A percentile compares a stretch with the other conserved stretches of the same genome.
phyloP scores from a whole-genome alignment of 2,113 vertebrate species.

The Verasper variegatus region DNA sequence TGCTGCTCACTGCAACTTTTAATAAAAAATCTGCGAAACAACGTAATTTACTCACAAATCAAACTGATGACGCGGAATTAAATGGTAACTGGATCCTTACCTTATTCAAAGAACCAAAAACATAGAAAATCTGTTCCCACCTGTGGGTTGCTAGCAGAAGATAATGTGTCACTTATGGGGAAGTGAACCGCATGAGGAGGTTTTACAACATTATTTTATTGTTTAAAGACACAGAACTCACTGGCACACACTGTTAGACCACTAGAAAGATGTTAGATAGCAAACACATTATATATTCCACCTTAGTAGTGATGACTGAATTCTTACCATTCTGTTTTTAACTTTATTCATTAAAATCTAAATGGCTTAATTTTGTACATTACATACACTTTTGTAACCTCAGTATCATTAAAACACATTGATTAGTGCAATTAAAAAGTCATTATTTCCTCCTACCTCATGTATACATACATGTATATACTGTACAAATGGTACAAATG shows the following conservation, averaged over 20 bases:
- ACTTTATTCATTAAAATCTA: neutral
- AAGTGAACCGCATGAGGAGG: slow-evolving; percentile 26
- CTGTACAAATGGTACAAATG: too few species aligned
- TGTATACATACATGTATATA: neutral
- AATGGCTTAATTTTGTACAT: neutral
- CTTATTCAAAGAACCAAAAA: slow-evolving; percentile 33
- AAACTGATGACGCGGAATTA: neutral
- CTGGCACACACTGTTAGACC: neutral
- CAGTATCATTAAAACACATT: neutral
- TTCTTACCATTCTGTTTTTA: neutral
- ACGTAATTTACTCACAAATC: neutral
- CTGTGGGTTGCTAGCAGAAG: slow-evolving; percentile 20
- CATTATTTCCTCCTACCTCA: neutral
- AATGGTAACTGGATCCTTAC: slow-evolving; percentile 41
- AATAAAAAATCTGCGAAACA: neutral
- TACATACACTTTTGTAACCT: neutral
- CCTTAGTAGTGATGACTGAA: neutral
- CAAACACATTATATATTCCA: neutral
- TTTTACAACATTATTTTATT: slow-evolving; percentile 64
- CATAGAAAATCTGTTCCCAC: slow-evolving; percentile 17
- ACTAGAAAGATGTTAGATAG: neutral
- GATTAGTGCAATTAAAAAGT: neutral
- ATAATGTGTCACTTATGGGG: slow-evolving; percentile 47
- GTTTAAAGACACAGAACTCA: slow-evolving; percentile 66
- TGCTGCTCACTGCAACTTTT: neutral